These are phyloP conservation scores for Alloplasta piceator DNA, from an alignment of 2,888 invertebrate species.

Conservation along the genomic window DNA sequence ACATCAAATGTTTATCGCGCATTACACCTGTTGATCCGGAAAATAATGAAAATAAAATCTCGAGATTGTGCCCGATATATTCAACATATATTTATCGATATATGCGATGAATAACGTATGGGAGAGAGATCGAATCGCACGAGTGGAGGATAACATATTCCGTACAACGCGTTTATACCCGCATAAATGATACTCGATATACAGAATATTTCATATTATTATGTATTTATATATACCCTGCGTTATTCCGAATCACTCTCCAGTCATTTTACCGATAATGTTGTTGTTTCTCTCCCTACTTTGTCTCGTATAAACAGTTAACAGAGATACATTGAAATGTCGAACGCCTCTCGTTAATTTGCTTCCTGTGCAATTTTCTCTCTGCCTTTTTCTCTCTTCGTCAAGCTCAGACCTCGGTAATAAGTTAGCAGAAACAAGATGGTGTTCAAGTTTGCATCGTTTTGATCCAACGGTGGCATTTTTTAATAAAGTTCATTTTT, in stretches of 20 bases:
- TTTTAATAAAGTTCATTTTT: too few species aligned
- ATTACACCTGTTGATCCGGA: conserved; percentile 50
- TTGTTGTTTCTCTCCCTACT: too few species aligned
- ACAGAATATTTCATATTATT: conserved; percentile 37
- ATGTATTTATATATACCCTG: conserved; percentile 26
- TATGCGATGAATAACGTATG: conserved; percentile 49
- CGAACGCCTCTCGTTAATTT: not conserved
- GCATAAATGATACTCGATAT: conserved; percentile 2
- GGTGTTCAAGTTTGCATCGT: too few species aligned
- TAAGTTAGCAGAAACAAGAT: too few species aligned
- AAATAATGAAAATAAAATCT: conserved; percentile 42
- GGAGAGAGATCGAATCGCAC: conserved; percentile 31
- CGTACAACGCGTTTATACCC: not conserved
- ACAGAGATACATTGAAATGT: not conserved
- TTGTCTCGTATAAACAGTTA: too few species aligned
- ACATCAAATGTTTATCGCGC: conserved; percentile 48
- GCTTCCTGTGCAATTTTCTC: not conserved
- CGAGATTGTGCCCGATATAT: not conserved
- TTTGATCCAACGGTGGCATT: too few species aligned
- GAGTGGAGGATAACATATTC: conserved; percentile 47
- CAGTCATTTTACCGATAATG: not conserved
- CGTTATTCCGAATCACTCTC: conserved; percentile 1
- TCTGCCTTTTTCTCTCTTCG: not conserved
- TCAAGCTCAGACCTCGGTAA: too few species aligned
- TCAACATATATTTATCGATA: conserved; percentile 4